These are phyloP conservation scores for Chaetophractus vellerosus DNA, from an alignment of 2,797 vertebrate genomes.

Conservation along the genomic window DNA sequence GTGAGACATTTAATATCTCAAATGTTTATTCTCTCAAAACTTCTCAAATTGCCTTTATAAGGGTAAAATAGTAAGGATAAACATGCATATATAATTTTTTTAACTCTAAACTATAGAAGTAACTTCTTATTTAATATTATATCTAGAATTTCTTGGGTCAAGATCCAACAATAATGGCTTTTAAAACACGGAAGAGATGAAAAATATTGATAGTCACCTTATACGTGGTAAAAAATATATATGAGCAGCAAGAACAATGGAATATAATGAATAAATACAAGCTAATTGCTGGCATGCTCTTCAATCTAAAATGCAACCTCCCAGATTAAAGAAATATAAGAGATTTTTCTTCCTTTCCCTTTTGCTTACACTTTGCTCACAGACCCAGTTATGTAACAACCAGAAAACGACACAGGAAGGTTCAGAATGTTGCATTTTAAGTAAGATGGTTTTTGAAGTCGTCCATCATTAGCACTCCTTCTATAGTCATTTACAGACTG, in stretches of 20 bases:
- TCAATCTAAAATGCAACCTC: not conserved
- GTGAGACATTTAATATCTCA: not conserved
- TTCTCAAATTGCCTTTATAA: not conserved
- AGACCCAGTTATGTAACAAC: not conserved
- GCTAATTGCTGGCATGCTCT: not conserved
- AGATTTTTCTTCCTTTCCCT: not conserved
- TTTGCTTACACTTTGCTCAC: not conserved
- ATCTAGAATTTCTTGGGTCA: not conserved
- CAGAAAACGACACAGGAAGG: not conserved
- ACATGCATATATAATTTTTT: not conserved
- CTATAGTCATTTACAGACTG: not conserved
- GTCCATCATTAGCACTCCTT: not conserved
- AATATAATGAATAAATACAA: not conserved
- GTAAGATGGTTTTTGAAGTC: not conserved
- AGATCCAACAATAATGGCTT: not conserved
- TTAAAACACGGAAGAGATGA: not conserved
- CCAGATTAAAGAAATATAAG: not conserved
- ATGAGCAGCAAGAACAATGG: not conserved
- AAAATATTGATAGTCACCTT: not conserved
- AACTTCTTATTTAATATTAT: not conserved
- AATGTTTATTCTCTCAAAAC: not conserved
- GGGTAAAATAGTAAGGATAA: not conserved
- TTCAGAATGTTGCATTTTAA: not conserved
- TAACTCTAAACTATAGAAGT: not conserved
- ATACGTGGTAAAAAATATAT: not conserved